These are phyloP conservation scores for Tylochromis polylepis DNA, from an alignment of 2,113 vertebrate genomes.

Conservation along the genomic window DNA sequence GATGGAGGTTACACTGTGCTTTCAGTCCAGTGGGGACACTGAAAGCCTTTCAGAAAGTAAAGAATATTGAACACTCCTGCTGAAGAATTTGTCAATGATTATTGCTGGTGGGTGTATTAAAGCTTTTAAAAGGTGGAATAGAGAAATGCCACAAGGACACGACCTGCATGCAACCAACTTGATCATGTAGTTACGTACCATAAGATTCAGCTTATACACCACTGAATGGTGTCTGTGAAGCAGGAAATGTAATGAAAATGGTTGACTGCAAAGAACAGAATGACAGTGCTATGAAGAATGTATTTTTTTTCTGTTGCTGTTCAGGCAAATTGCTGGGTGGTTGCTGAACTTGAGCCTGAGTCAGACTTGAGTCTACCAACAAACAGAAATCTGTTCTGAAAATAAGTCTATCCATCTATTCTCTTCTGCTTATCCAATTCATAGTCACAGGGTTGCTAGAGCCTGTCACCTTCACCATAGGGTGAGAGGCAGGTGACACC, in stretches of 20 bases:
- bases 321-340: background rate
- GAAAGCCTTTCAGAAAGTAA: slow-evolving; percentile 2
- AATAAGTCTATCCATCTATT: background rate
- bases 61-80: background rate
- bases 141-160: background rate
- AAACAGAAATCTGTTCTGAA: background rate
- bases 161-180: background rate
- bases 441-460: too few relatives aligned
- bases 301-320: fast-evolving
- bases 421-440: background rate
- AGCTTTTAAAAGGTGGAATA: background rate
- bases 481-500: too few relatives aligned
- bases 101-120: background rate
- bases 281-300: background rate
- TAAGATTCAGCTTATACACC: background rate
- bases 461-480: too few relatives aligned
- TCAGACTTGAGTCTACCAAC: background rate
- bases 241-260: background rate
- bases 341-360: background rate
- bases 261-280: background rate
- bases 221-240: background rate
- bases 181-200: background rate
- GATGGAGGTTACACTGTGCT: background rate
- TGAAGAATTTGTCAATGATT: slow-evolving; percentile 4
- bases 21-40: background rate